phyloP scores from a whole-genome alignment of 1,140 invertebrate genomes.

The Mercenaria mercenaria region DNA sequence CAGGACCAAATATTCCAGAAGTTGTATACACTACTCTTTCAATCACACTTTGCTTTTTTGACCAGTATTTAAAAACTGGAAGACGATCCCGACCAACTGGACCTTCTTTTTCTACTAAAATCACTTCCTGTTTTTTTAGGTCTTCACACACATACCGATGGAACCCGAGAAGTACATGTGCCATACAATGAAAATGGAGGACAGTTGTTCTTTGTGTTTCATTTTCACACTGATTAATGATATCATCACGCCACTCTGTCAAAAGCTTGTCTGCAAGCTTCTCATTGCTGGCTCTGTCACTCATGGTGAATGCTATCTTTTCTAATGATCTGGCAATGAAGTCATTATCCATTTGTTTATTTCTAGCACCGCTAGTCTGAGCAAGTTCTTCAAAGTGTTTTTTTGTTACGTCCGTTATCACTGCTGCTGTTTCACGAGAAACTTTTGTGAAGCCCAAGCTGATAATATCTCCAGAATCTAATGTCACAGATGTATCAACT shows the following conservation, averaged over 20 bases:
- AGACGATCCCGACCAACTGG: constrained; percentile 40
- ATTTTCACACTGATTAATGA: not conserved
- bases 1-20: constrained; percentile 17
- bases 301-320: constrained; percentile 28
- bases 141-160: constrained; percentile 3
- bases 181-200: constrained; percentile 46
- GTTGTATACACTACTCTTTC: constrained; percentile 17
- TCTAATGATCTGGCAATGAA: not conserved
- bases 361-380: not conserved
- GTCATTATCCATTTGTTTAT: not conserved
- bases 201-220: not conserved
- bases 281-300: constrained; percentile 37
- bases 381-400: not conserved
- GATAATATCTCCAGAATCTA: constrained; percentile 33
- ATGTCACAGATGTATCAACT: constrained; percentile 11
- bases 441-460: constrained; percentile 22
- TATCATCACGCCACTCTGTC: not conserved
- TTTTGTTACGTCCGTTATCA: constrained; percentile 24
- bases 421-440: not conserved
- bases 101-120: not conserved
- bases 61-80: not conserved
- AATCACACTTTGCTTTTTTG: constrained; percentile 1
- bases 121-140: not conserved
- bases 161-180: constrained; percentile 15
- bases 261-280: constrained; percentile 24